Conservation (phyloP, 2,888 invertebrate species). For the Thecocarcelia acutangulata region DNA sequence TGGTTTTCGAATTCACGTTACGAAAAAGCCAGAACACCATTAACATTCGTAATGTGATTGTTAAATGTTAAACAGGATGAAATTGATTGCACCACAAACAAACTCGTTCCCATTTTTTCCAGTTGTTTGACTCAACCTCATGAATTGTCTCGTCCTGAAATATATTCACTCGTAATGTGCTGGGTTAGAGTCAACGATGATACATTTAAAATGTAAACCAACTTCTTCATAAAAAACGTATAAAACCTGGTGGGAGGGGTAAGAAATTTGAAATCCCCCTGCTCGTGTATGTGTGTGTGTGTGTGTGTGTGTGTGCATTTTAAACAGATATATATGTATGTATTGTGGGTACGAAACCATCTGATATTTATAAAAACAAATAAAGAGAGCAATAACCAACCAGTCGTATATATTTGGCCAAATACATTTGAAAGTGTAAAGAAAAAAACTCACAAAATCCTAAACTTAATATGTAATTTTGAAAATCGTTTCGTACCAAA, state of each 20-base stretch:
- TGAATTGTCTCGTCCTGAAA: conserved; percentile 29
- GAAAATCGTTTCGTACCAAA: conserved; percentile 26
- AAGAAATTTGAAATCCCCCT: neutral
- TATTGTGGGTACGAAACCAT: neutral
- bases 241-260: conserved; percentile 16
- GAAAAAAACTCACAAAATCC: conserved; percentile 30
- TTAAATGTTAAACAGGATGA: conserved; percentile 68
- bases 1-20: conserved; percentile 27
- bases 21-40: conserved; percentile 57
- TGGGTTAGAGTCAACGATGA: conserved; percentile 35
- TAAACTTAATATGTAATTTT: conserved; percentile 39
- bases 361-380: conserved; percentile 46
- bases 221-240: conserved; percentile 62
- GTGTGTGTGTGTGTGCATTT: neutral
- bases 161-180: neutral
- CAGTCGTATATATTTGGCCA: conserved; percentile 58
- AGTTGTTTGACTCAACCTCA: conserved; percentile 35
- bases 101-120: conserved; percentile 24
- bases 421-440: conserved; percentile 45
- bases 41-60: conserved; percentile 70
- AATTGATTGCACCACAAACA: conserved; percentile 65
- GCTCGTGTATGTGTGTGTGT: neutral
- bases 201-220: conserved; percentile 68
- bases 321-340: no score
- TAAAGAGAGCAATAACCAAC: conserved; percentile 67